phyloP scores from a whole-genome alignment of 2,888 invertebrate genomes.

The Euproctis similis region DNA sequence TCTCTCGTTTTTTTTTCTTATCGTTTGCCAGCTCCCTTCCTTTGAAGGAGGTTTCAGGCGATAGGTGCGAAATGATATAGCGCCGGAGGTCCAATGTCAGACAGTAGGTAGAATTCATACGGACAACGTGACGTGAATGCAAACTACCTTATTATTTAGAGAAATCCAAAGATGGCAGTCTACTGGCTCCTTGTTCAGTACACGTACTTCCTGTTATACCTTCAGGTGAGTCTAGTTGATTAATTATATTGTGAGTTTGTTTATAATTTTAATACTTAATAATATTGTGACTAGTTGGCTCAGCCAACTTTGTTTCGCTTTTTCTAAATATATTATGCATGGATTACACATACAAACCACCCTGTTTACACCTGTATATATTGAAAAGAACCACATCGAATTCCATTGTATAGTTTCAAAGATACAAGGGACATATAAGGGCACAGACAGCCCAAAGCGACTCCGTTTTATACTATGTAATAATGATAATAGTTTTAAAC shows the following conservation, averaged over 20 bases:
- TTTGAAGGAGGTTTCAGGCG: conserved; percentile 33
- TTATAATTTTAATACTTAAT: neutral
- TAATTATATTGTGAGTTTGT: conserved; percentile 12
- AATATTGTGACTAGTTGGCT: no score
- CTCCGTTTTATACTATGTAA: no score
- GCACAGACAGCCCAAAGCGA: no score
- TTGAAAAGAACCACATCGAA: no score
- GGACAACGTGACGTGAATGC: conserved; percentile 56
- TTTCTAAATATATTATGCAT: no score
- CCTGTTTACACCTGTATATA: no score
- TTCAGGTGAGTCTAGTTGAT: conserved; percentile 41
- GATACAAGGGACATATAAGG: no score
- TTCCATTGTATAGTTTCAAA: no score
- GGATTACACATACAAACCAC: no score
- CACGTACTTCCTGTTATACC: conserved; percentile 23
- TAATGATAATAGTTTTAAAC: no score
- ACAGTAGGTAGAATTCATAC: conserved; percentile 75
- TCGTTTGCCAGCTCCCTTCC: conserved; percentile 27
- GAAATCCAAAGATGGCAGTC: conserved; percentile 55
- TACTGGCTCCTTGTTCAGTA: conserved; percentile 10
- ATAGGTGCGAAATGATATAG: conserved; percentile 73
- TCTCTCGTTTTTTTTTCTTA: conserved; percentile 40
- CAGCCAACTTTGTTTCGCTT: no score
- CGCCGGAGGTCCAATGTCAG: conserved; percentile 72
- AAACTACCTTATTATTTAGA: conserved; percentile 66